Conservation (phyloP, 2,797 vertebrate genomes). For the Petrocephalus schoutedeni region DNA sequence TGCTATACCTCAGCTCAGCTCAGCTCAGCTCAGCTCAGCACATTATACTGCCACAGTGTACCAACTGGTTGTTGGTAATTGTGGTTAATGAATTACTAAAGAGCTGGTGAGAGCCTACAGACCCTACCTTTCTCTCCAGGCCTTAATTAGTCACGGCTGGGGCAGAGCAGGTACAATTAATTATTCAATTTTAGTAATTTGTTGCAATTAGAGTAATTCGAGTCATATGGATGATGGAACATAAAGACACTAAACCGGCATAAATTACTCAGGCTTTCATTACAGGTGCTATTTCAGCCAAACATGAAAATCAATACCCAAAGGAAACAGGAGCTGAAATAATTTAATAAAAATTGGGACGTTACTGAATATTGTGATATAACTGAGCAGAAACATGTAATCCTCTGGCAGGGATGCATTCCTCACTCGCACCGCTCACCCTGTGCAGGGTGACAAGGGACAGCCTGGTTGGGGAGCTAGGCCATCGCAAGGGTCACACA, state of each 20-base stretch:
- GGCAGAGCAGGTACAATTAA: background rate
- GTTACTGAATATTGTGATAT: background rate
- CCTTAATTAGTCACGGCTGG: background rate
- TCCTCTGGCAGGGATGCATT: background rate
- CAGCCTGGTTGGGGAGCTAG: background rate
- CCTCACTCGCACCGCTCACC: background rate
- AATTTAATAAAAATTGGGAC: background rate
- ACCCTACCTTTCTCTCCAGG: background rate
- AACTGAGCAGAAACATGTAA: background rate
- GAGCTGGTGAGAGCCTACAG: background rate
- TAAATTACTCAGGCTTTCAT: background rate
- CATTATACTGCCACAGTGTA: background rate
- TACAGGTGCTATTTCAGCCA: background rate
- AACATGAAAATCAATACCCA: background rate
- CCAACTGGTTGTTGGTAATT: background rate
- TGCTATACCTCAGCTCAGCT: background rate
- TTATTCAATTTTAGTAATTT: background rate
- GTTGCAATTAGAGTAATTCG: background rate
- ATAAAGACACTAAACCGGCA: background rate
- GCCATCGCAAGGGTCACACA: background rate
- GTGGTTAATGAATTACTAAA: background rate
- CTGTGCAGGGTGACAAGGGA: background rate
- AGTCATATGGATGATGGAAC: background rate
- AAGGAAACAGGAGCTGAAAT: background rate
- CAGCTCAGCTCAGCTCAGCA: background rate